These are phyloP conservation scores for Megalurothrips usitatus DNA, from an alignment of 2,888 invertebrate genomes.

Conservation along the genomic window DNA sequence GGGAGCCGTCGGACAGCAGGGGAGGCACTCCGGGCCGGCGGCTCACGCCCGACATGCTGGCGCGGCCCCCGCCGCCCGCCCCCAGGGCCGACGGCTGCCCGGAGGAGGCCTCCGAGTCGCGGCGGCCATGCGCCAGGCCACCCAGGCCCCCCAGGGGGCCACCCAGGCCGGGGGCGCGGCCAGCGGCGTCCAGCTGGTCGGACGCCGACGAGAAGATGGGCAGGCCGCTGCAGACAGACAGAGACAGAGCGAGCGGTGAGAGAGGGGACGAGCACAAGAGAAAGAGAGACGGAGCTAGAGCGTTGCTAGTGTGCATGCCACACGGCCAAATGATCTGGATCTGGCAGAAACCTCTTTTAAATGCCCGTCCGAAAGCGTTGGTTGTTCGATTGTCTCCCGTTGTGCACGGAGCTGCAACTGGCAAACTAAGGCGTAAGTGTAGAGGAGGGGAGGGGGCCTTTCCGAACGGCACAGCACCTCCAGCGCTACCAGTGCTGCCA, in stretches of 20 bases:
- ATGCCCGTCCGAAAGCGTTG: too few relatives aligned
- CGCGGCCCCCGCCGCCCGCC: constrained; percentile 38
- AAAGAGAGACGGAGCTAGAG: too few relatives aligned
- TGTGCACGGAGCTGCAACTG: too few relatives aligned
- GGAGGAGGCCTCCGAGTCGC: not conserved
- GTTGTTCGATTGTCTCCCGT: too few relatives aligned
- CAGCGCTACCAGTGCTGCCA: too few relatives aligned
- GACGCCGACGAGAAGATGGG: constrained; percentile 18
- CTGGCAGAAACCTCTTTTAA: too few relatives aligned
- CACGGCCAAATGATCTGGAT: too few relatives aligned
- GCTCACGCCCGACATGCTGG: not conserved
- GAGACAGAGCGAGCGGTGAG: not conserved
- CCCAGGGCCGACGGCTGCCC: constrained; percentile 40
- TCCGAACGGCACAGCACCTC: too few relatives aligned
- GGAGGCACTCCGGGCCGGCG: constrained; percentile 38
- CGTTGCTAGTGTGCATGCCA: too few relatives aligned
- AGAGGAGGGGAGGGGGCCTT: too few relatives aligned
- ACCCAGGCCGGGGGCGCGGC: not conserved
- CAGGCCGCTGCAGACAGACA: not conserved
- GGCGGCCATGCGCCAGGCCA: not conserved
- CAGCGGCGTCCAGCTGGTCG: not conserved
- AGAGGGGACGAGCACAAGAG: too few relatives aligned
- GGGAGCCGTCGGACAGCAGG: constrained; percentile 62
- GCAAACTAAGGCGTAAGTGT: too few relatives aligned
- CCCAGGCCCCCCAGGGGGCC: not conserved